A percentile compares a stretch with the other conserved stretches of the same genome.
These are phyloP conservation scores for Ameiurus melas DNA, from an alignment of 2,113 vertebrate genomes.

Conservation along the genomic window DNA sequence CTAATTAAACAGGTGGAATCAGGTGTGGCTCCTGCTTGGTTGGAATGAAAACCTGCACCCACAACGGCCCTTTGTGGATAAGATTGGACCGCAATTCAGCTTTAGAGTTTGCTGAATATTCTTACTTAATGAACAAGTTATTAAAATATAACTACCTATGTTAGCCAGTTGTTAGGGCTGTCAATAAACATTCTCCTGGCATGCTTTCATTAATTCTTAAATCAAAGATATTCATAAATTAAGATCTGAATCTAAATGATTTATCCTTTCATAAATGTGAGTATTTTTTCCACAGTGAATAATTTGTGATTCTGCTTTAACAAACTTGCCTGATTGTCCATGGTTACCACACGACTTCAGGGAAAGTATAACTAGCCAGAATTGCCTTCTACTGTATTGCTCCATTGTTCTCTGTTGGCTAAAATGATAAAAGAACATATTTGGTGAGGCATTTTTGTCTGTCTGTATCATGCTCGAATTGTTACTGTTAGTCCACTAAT, in stretches of 20 bases:
- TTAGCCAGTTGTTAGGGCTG: background rate
- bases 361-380: background rate
- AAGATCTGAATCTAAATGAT: background rate
- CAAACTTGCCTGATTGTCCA: background rate
- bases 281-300: background rate
- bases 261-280: background rate
- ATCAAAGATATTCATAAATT: background rate
- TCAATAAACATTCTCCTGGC: background rate
- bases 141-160: background rate
- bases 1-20: no score
- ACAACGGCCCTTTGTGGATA: no score
- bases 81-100: no score
- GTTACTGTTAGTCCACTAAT: background rate
- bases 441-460: background rate
- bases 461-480: background rate
- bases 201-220: background rate
- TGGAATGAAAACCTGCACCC: no score
- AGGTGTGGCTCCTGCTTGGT: no score
- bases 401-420: slow-evolving; percentile 10
- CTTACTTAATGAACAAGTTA: background rate
- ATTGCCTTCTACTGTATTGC: background rate
- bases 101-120: background rate
- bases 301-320: background rate
- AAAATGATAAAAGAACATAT: background rate
- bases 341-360: slow-evolving; percentile 1